A percentile compares a stretch with the other conserved stretches of the same genome.
phyloP scores from a whole-genome alignment of 2,113 vertebrate genomes.

The Atherinomorus stipes region DNA sequence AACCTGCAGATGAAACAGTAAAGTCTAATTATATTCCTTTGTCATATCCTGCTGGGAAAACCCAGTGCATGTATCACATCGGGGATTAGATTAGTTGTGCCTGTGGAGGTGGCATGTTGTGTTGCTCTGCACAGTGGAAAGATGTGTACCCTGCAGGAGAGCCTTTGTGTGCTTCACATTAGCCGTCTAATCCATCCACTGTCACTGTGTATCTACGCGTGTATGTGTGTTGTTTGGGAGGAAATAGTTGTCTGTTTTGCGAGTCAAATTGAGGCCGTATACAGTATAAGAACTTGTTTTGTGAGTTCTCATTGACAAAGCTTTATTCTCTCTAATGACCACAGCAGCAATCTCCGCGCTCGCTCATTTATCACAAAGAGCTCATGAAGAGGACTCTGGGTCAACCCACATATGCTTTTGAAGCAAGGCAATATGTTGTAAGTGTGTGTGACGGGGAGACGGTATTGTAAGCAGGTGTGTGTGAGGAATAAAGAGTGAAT shows the following conservation, averaged over 20 bases:
- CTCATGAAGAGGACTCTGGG: slow-evolving; percentile 98
- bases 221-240: slow-evolving; percentile 30
- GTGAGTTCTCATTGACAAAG: slow-evolving; percentile 73
- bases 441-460: slow-evolving; percentile 81
- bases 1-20: neutral
- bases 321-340: slow-evolving; percentile 86
- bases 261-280: slow-evolving; percentile 12
- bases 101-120: slow-evolving; percentile 24
- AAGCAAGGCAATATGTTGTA: slow-evolving; percentile 98
- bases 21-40: neutral
- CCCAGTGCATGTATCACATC: slow-evolving; percentile 13
- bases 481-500: slow-evolving; percentile 8
- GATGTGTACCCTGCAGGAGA: slow-evolving; percentile 45
- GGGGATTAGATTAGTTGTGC: slow-evolving; percentile 21
- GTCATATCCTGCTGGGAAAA: neutral
- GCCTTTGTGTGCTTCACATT: slow-evolving; percentile 28
- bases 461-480: slow-evolving; percentile 14
- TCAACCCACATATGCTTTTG: slow-evolving; percentile 93
- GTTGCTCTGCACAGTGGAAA: slow-evolving; percentile 19
- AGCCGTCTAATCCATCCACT: slow-evolving; percentile 51
- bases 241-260: slow-evolving; percentile 25
- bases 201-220: slow-evolving; percentile 32
- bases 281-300: slow-evolving; percentile 42
- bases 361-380: slow-evolving; percentile 95
- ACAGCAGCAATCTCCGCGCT: slow-evolving; percentile 89